A percentile compares a stretch with the other conserved stretches of the same genome.
Conservation (phyloP, 2,797 vertebrate species). For the Dendrocincla tyrannina region DNA sequence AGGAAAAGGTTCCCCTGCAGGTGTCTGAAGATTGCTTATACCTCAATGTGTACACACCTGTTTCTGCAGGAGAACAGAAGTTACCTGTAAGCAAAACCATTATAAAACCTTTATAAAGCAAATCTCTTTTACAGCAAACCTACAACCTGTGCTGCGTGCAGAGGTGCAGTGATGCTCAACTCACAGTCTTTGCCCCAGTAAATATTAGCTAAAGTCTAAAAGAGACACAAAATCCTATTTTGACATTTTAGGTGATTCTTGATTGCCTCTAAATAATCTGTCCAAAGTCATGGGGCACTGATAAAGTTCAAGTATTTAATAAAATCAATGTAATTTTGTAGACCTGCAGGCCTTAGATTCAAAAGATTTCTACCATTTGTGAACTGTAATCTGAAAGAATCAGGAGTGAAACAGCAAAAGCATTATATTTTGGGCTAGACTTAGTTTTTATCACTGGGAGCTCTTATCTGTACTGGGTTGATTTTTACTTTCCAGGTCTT, state of each 20-base stretch:
- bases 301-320: neutral
- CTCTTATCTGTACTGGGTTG: neutral
- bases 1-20: slow-evolving; percentile 4
- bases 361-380: neutral
- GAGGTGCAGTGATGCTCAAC: neutral
- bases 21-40: slow-evolving; percentile 85
- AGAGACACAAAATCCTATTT: neutral
- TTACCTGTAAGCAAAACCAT: slow-evolving; percentile 72
- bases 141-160: neutral
- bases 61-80: slow-evolving; percentile 40
- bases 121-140: neutral
- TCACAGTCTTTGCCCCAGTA: neutral
- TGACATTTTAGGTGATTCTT: neutral
- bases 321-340: neutral
- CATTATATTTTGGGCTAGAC: neutral
- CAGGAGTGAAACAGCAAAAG: neutral
- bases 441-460: neutral
- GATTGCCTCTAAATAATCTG: neutral
- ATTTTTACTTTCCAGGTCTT: slow-evolving; percentile 76
- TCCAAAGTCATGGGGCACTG: neutral
- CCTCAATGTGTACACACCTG: slow-evolving; percentile 81
- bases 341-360: neutral
- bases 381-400: neutral
- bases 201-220: neutral
- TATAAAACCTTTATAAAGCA: neutral